Percentiles rank a stretch among this genome's conserved stretches.
phyloP scores from a whole-genome alignment of 2,797 vertebrate species.

The Malurus splendens region DNA sequence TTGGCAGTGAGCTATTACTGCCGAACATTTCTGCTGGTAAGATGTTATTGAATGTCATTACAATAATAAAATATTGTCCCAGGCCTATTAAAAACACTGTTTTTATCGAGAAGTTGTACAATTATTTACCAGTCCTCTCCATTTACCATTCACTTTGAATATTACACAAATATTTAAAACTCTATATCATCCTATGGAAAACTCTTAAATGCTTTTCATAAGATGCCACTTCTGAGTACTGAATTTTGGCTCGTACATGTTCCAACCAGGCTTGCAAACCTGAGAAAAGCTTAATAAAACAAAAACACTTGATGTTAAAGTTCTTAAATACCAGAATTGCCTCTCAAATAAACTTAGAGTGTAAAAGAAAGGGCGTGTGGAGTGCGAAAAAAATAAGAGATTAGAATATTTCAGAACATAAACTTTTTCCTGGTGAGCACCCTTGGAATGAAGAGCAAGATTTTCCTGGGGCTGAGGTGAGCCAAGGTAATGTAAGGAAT shows the following conservation, averaged over 20 bases:
- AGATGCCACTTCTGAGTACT: neutral
- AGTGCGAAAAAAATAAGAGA: neutral
- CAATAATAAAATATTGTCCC: neutral
- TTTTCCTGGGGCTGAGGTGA: neutral
- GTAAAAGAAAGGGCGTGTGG: fast-evolving
- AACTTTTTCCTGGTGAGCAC: neutral
- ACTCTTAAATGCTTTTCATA: neutral
- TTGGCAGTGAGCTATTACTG: neutral
- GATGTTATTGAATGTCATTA: neutral
- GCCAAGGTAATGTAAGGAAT: neutral
- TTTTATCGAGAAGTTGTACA: neutral
- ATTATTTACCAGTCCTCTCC: neutral
- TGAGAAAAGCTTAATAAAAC: neutral
- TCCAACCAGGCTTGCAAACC: neutral
- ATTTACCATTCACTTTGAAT: neutral
- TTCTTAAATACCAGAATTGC: neutral
- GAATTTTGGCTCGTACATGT: neutral
- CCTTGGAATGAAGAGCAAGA: neutral
- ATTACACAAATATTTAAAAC: neutral
- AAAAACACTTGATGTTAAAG: neutral
- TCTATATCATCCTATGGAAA: neutral
- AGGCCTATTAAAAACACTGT: neutral
- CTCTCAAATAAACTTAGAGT: fast-evolving
- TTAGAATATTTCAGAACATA: neutral
- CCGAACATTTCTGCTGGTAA: neutral